These are phyloP conservation scores for Epizoanthus fatuus DNA, from an alignment of 92 coral and sea anemone species.

Conservation along the genomic window DNA sequence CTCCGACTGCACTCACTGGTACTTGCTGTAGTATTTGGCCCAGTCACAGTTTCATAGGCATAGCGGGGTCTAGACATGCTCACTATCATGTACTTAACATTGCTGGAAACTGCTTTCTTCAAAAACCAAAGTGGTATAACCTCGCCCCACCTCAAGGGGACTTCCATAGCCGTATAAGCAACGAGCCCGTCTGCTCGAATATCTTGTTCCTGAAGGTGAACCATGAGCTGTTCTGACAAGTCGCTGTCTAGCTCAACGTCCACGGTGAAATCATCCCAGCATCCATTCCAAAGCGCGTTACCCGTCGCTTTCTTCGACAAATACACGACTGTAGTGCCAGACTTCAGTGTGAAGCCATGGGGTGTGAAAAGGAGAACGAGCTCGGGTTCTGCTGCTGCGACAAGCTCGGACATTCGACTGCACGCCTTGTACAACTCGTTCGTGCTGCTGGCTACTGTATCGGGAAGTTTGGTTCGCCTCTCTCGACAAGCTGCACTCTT, in stretches of 20 bases:
- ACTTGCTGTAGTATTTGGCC: background rate
- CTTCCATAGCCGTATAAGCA: slow-evolving; percentile 63
- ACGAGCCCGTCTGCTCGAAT: slow-evolving; percentile 73
- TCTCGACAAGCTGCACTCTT: slow-evolving; percentile 72
- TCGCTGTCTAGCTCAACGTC: slow-evolving; percentile 54
- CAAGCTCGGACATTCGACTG: slow-evolving; percentile 58
- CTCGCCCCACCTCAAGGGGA: slow-evolving; percentile 88
- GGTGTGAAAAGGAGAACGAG: slow-evolving; percentile 76
- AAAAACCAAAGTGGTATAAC: slow-evolving; percentile 84
- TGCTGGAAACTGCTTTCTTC: slow-evolving; percentile 49
- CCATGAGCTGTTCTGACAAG: slow-evolving; percentile 52
- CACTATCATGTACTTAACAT: slow-evolving; percentile 71
- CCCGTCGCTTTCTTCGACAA: slow-evolving; percentile 65
- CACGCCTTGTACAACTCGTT: slow-evolving; percentile 60
- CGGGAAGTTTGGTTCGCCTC: slow-evolving; percentile 65
- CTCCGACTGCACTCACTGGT: background rate
- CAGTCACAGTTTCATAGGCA: background rate
- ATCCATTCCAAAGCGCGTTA: slow-evolving; percentile 84
- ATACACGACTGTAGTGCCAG: slow-evolving; percentile 71
- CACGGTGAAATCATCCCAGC: slow-evolving; percentile 74
- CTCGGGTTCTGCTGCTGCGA: slow-evolving; percentile 66
- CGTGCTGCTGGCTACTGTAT: slow-evolving; percentile 48
- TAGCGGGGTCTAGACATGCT: slow-evolving; percentile 36
- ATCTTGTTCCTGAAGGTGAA: slow-evolving; percentile 58
- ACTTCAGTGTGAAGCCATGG: slow-evolving; percentile 71